phyloP scores from a whole-genome alignment of 2,113 vertebrate genomes.

The Ictalurus furcatus region DNA sequence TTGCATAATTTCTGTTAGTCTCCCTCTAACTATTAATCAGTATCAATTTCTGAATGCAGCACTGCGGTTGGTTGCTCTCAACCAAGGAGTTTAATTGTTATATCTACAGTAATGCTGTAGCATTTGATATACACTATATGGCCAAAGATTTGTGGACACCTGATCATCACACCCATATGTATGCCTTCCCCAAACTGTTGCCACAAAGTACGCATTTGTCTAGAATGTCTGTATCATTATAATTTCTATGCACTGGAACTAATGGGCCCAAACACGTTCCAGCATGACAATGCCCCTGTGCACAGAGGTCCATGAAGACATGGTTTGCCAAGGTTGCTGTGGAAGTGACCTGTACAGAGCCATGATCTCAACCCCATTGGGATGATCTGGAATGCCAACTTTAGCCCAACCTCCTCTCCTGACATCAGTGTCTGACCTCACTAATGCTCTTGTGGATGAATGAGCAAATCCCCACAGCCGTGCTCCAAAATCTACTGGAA shows the following conservation, averaged over 20 bases:
- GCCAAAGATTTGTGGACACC: neutral
- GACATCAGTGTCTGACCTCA: neutral
- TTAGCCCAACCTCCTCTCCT: neutral
- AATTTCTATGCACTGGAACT: neutral
- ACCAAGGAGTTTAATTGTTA: neutral
- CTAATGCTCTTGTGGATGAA: neutral
- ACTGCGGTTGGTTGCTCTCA: neutral
- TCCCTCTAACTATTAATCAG: neutral
- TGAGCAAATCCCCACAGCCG: neutral
- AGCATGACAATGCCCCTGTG: neutral
- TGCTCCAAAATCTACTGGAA: neutral
- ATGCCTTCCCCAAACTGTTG: neutral
- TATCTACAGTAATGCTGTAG: neutral
- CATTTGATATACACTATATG: neutral
- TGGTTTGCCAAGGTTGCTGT: neutral
- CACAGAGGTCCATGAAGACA: neutral
- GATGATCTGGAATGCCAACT: neutral
- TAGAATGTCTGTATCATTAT: neutral
- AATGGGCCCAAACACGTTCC: neutral
- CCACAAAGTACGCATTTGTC: neutral
- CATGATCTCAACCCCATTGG: neutral
- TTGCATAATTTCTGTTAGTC: neutral
- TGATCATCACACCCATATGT: neutral
- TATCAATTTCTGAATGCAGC: neutral
- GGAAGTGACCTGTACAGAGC: neutral